Evolutionary conservation across 2,113 vertebrate genomes (phyloP).

Genomic region (Lucifuga dentata): DNA sequence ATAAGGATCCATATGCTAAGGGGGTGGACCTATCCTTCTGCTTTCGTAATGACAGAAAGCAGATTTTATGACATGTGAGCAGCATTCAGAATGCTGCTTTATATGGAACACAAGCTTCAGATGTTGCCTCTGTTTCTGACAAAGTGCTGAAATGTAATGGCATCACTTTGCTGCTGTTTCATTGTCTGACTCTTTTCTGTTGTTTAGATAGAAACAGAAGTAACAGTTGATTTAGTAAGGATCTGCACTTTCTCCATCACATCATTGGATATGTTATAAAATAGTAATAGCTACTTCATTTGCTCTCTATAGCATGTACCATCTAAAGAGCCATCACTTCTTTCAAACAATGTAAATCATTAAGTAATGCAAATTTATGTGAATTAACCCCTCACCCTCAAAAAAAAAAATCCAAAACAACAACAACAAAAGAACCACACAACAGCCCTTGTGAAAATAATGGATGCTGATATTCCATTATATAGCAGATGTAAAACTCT

Average conservation of each 20-base stretch:
- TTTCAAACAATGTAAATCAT: slow-evolving; percentile 5
- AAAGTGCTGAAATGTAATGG: background rate
- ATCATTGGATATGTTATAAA: background rate
- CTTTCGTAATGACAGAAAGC: slow-evolving; percentile 2
- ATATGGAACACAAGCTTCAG: slow-evolving; percentile 2
- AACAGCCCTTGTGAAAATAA: slow-evolving; percentile 28
- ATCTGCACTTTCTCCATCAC: background rate
- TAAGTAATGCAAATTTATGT: background rate
- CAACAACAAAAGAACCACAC: slow-evolving; percentile 11
- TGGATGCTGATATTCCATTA: slow-evolving; percentile 30
- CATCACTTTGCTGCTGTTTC: background rate
- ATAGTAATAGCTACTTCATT: background rate
- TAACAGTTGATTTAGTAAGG: background rate
- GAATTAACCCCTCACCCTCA: too few species aligned
- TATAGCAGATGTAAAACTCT: background rate
- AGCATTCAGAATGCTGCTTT: slow-evolving; percentile 13
- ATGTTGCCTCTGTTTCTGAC: slow-evolving; percentile 26
- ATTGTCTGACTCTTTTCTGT: slow-evolving; percentile 6
- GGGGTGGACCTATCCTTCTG: slow-evolving; percentile 13
- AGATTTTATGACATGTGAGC: slow-evolving; percentile 34
- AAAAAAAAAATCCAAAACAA: background rate
- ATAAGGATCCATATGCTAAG: slow-evolving; percentile 5
- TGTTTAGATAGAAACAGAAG: background rate
- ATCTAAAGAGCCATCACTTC: background rate
- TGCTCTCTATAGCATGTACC: background rate